phyloP scores from a whole-genome alignment of 2,797 vertebrate species.

The Mus caroli region DNA sequence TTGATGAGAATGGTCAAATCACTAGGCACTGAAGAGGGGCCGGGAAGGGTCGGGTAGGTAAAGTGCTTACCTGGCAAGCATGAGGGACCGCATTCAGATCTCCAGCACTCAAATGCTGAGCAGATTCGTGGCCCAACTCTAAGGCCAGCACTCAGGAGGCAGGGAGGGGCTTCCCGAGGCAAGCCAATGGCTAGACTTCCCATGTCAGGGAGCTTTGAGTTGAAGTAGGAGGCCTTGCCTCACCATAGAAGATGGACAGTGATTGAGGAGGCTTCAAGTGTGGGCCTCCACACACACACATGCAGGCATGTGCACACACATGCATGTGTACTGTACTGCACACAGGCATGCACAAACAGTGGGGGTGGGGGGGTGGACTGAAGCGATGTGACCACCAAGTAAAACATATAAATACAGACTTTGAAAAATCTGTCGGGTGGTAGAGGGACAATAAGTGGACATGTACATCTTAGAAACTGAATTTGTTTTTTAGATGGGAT shows the following conservation, averaged over 20 bases:
- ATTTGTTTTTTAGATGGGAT: not conserved
- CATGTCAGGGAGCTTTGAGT: not conserved
- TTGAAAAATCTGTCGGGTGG: not conserved
- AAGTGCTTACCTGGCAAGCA: not conserved
- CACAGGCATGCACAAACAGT: not conserved
- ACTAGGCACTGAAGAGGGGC: not conserved
- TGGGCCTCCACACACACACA: not conserved
- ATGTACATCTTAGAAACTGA: not conserved
- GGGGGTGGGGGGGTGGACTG: not conserved
- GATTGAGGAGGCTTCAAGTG: not conserved
- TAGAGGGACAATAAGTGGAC: not conserved
- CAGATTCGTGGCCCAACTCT: not conserved
- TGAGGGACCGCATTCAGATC: no score
- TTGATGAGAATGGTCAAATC: not conserved
- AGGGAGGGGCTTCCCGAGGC: not conserved
- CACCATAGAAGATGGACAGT: not conserved
- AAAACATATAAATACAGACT: not conserved
- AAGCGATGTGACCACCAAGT: not conserved
- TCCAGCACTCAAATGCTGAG: not conserved
- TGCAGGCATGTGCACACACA: not conserved
- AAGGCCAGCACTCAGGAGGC: not conserved
- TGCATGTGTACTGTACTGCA: no score
- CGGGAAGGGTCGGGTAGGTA: no score
- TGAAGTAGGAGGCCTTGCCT: not conserved
- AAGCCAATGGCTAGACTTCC: not conserved